Base-by-base conservation (phyloP, 2,113 vertebrate species). In the Anolis sagrei region DNA sequence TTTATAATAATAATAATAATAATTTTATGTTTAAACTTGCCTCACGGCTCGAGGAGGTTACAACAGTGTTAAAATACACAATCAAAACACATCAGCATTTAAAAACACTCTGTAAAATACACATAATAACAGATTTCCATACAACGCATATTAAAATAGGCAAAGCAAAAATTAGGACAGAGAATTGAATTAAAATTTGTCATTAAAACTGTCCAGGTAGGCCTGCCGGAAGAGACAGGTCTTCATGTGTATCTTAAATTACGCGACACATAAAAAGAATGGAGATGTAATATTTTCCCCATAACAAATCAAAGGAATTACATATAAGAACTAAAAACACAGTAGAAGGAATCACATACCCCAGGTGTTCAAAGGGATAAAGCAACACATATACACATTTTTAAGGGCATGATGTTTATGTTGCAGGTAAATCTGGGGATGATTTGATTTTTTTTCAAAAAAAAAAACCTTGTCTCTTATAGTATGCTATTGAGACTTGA, bases 281-380 rank as follows among this genome's bases (percentile, higher is more conserved):
- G 54, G 48, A 73, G 61, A 14, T 18, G 21, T 39, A 11, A 2
- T 1, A 68, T 1, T 5, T 36, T 2, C 1, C 61, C 18, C 9
- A 36, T 1, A 83, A 83, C 32, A 74, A 25, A 84, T 11, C 5
- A 29, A 62, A 54, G 1, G 21, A 25, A 62, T 18, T 10, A 32
- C 61, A 74, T 62, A 1, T 23, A 32, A 61, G 58, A 19, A n/a
- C 4, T 58, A 61, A 54, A 90, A 87, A 1, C 86, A 83, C 89
- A 58, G 84, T 82, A 29, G 11, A 89, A 84, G 87, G 19, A 72
- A 9, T 7, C 25, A 64, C 6, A 73, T 74, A 7, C 19, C 75
- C 44, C 54, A 11, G 5, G 44, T 77, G 9, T 34, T 72, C 29
- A 70, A 69, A 51, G 9, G 10, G n/a, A 39, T 48, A 48, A 83